A percentile compares a stretch with the other conserved stretches of the same genome.
Conservation (phyloP, 2,888 invertebrate genomes). For the Sinohyriopsis cumingii region DNA sequence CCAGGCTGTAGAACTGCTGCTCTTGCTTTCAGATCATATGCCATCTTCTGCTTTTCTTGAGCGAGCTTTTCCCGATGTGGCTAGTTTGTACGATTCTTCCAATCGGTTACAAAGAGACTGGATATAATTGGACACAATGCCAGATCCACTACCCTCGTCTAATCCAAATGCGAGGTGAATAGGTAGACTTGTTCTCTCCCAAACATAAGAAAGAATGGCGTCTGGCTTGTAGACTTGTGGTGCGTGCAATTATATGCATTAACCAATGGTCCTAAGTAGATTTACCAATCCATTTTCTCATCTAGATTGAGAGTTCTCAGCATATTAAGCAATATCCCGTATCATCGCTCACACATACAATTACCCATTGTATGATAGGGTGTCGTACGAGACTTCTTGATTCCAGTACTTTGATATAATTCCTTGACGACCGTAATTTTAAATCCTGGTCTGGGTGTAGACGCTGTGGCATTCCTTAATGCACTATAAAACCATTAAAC, state of each 20-base stretch:
- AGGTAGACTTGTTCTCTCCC: neutral
- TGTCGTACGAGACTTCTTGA: neutral
- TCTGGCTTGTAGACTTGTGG: neutral
- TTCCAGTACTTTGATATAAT: neutral
- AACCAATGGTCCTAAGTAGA: neutral
- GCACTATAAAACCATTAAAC: no score
- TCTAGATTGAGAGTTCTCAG: neutral
- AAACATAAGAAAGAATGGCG: slow-evolving; percentile 3
- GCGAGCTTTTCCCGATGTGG: no score
- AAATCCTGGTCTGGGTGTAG: neutral
- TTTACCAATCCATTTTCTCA: neutral
- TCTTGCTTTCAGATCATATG: no score
- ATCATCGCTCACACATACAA: neutral
- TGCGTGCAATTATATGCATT: slow-evolving; percentile 6
- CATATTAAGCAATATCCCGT: slow-evolving; percentile 2
- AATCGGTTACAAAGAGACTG: no score
- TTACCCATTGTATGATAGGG: slow-evolving; percentile 7
- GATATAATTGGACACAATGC: no score
- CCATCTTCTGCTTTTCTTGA: no score
- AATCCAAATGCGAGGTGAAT: neutral
- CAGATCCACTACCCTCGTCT: neutral
- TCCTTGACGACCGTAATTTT: neutral
- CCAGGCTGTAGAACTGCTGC: no score
- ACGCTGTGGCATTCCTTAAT: neutral
- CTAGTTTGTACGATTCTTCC: no score